These are phyloP conservation scores for Myocastor coypus DNA, from an alignment of 2,113 vertebrate genomes.

Conservation along the genomic window DNA sequence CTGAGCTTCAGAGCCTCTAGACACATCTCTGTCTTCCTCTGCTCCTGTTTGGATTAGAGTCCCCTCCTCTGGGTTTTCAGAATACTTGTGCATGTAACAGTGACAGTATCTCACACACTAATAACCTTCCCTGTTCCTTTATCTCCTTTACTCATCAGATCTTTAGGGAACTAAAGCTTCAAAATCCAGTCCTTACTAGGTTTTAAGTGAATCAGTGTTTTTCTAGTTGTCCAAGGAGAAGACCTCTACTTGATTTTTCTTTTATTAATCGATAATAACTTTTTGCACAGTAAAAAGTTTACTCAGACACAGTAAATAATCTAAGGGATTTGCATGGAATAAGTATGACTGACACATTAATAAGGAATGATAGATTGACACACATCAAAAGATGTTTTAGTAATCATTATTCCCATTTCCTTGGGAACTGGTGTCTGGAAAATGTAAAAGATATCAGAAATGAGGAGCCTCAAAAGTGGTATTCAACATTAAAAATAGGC, in stretches of 20 bases:
- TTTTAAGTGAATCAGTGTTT: neutral
- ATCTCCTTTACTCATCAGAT: neutral
- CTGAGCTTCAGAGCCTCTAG: neutral
- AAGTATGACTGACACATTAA: neutral
- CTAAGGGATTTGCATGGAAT: neutral
- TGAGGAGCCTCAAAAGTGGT: constrained; percentile 9
- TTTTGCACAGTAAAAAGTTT: too few relatives aligned
- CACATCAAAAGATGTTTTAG: neutral
- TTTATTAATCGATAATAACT: neutral
- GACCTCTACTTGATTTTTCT: neutral
- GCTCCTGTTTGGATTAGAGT: neutral
- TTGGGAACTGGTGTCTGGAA: neutral
- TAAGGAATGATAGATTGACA: neutral
- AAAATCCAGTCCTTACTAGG: neutral
- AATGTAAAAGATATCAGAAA: constrained; percentile 20
- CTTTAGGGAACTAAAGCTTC: neutral
- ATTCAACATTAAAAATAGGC: constrained; percentile 31
- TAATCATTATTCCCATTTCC: neutral
- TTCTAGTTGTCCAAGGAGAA: neutral
- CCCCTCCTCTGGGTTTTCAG: neutral
- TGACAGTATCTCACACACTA: neutral
- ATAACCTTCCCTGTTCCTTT: neutral
- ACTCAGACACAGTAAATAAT: neutral
- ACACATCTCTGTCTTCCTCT: neutral
- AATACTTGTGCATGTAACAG: neutral